Percentiles rank a stretch among this genome's conserved stretches.
These are phyloP conservation scores for Nematostella vectensis DNA, from an alignment of 92 coral and sea anemone genomes.

Conservation along the genomic window DNA sequence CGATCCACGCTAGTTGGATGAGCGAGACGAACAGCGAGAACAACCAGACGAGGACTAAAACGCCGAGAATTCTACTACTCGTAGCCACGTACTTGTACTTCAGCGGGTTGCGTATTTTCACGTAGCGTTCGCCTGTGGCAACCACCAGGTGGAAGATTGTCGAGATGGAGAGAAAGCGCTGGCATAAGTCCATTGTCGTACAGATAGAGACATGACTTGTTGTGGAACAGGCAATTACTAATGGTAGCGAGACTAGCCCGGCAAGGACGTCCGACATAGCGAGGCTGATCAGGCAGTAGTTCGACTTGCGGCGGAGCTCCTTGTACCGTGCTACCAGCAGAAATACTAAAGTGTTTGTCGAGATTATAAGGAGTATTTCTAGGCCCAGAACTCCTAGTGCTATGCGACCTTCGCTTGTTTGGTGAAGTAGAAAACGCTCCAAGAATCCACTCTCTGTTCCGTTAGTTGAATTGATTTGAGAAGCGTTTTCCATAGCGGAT, in stretches of 20 bases:
- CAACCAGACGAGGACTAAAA: slow-evolving; percentile 41
- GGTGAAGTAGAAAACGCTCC: slow-evolving; percentile 10
- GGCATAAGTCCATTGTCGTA: slow-evolving; percentile 57
- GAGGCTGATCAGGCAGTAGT: slow-evolving; percentile 72
- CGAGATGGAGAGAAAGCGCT: slow-evolving; percentile 51
- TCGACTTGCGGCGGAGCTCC: slow-evolving; percentile 57
- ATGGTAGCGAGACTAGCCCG: slow-evolving; percentile 50
- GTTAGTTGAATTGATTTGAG: neutral
- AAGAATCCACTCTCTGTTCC: too few species aligned
- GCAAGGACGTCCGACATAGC: slow-evolving; percentile 61
- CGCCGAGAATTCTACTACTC: slow-evolving; percentile 26
- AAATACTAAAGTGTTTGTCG: slow-evolving; percentile 53
- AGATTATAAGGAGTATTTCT: slow-evolving; percentile 35
- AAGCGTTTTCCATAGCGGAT: too few species aligned
- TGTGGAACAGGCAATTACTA: slow-evolving; percentile 44
- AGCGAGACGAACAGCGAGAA: slow-evolving; percentile 48
- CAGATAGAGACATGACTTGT: neutral
- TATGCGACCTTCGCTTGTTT: slow-evolving; percentile 13
- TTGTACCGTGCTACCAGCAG: slow-evolving; percentile 28
- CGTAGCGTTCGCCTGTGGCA: slow-evolving; percentile 64
- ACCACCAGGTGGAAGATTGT: slow-evolving; percentile 67
- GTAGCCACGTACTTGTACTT: slow-evolving; percentile 43
- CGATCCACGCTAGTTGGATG: slow-evolving; percentile 44
- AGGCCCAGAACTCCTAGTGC: slow-evolving; percentile 21
- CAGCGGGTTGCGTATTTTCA: slow-evolving; percentile 55